A percentile compares a stretch with the other conserved stretches of the same genome.
phyloP scores from a whole-genome alignment of 2,113 vertebrate species.

The Myrmophylax atrothorax region DNA sequence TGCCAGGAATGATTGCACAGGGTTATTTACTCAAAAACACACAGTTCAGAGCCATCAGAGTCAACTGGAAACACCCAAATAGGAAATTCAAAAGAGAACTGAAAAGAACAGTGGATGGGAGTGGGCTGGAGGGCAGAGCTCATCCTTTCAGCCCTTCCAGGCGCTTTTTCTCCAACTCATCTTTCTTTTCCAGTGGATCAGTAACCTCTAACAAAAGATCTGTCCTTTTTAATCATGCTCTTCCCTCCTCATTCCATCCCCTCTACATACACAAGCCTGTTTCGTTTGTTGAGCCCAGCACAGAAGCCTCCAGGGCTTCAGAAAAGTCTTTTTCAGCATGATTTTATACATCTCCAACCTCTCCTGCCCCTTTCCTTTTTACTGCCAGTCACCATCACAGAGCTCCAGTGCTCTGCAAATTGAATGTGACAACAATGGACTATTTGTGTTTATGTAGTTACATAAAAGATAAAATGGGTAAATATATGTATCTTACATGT shows the following conservation, averaged over 20 bases:
- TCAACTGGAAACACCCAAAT: background rate
- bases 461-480: background rate
- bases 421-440: background rate
- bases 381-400: conserved; percentile 26
- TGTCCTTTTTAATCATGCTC: conserved; percentile 81
- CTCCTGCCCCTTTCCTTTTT: conserved; percentile 3
- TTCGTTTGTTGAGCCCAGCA: conserved; percentile 69
- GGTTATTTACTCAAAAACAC: background rate
- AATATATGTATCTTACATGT: background rate
- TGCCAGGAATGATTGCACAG: rapidly evolving
- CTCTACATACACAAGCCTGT: conserved; percentile 58
- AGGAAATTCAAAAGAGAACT: background rate
- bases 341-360: conserved; percentile 1
- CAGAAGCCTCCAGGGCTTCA: conserved; percentile 79
- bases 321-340: conserved; percentile 68
- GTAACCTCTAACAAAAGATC: conserved; percentile 79
- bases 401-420: background rate
- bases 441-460: background rate
- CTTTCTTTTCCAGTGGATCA: conserved; percentile 64
- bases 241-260: conserved; percentile 43
- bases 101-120: background rate
- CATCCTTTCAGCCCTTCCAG: background rate
- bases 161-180: background rate
- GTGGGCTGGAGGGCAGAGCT: background rate
- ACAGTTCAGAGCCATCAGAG: rapidly evolving